phyloP scores from a whole-genome alignment of 2,888 invertebrate genomes.

The Drosophila niveifrons region DNA sequence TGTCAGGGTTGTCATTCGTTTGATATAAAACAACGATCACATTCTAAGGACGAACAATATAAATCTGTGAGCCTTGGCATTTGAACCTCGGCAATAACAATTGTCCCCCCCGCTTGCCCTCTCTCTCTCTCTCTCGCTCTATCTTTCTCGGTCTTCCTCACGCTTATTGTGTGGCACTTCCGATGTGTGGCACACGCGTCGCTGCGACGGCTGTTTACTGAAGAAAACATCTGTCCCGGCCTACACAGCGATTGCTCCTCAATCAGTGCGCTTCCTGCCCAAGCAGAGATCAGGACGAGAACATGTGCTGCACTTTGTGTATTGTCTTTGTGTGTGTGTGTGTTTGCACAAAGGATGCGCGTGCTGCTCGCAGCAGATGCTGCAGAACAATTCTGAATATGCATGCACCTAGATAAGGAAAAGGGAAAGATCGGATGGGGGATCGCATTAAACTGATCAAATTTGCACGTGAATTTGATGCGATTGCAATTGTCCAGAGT shows the following conservation, averaged over 20 bases:
- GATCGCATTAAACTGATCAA: constrained; percentile 36
- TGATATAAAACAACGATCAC: constrained; percentile 70
- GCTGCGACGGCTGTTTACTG: constrained; percentile 56
- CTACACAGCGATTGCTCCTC: constrained; percentile 68
- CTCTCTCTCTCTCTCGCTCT: neutral
- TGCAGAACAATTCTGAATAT: constrained; percentile 48
- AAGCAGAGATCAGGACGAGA: constrained; percentile 21
- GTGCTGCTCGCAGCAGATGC: constrained; percentile 68
- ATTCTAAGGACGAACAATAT: constrained; percentile 54
- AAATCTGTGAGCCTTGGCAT: constrained; percentile 61
- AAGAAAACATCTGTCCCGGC: constrained; percentile 77
- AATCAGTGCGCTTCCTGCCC: constrained; percentile 79
- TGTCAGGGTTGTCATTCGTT: constrained; percentile 55
- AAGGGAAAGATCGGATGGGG: neutral
- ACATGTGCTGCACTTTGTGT: constrained; percentile 67
- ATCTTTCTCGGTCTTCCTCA: neutral
- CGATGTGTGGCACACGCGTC: constrained; percentile 64
- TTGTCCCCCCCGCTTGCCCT: constrained; percentile 4
- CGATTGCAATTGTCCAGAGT: constrained; percentile 37
- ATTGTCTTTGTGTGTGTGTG: constrained; percentile 54
- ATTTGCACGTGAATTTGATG: constrained; percentile 70
- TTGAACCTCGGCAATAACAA: constrained; percentile 60
- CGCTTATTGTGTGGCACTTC: constrained; percentile 63
- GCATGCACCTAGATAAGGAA: constrained; percentile 39
- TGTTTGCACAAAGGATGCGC: constrained; percentile 73